phyloP scores from a whole-genome alignment of 2,113 vertebrate species.

The Leucopsar rothschildi region DNA sequence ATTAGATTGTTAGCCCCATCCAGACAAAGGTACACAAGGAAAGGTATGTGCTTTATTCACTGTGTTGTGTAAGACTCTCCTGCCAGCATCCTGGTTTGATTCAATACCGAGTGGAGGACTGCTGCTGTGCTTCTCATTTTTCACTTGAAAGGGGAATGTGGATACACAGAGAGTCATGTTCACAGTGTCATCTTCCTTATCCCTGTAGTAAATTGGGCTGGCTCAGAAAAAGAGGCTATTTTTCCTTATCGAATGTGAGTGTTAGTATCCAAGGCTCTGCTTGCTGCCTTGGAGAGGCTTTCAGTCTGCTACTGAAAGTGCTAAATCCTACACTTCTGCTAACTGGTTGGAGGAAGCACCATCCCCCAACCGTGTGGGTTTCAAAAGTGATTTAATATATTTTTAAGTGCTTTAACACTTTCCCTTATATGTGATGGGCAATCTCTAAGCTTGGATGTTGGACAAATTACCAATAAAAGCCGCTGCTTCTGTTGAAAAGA shows the following conservation, averaged over 20 bases:
- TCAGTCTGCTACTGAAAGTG: slow-evolving; percentile 30
- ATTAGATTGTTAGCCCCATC: background rate
- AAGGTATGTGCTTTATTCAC: background rate
- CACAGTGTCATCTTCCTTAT: background rate
- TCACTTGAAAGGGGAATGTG: background rate
- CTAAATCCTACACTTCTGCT: slow-evolving; percentile 46
- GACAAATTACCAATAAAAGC: slow-evolving; percentile 42
- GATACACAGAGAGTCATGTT: background rate
- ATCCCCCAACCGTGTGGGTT: slow-evolving; percentile 24
- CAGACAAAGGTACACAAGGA: background rate
- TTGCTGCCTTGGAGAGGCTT: slow-evolving; percentile 40
- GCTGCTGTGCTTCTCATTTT: slow-evolving; percentile 11
- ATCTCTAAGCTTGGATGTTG: slow-evolving; percentile 32
- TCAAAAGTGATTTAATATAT: slow-evolving; percentile 41
- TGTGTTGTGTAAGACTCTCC: background rate
- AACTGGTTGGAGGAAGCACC: slow-evolving; percentile 1
- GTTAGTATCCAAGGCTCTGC: background rate
- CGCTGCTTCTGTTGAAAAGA: background rate
- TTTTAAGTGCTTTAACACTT: slow-evolving; percentile 26
- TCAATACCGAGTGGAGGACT: background rate
- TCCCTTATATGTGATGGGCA: background rate
- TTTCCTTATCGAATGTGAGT: slow-evolving; percentile 21
- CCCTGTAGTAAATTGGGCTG: slow-evolving; percentile 41
- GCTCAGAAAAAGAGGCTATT: background rate
- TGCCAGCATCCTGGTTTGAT: background rate